Percentiles rank a stretch among this genome's conserved stretches.
phyloP scores from a whole-genome alignment of 2,113 vertebrate species.

The Oryzias curvinotus region DNA sequence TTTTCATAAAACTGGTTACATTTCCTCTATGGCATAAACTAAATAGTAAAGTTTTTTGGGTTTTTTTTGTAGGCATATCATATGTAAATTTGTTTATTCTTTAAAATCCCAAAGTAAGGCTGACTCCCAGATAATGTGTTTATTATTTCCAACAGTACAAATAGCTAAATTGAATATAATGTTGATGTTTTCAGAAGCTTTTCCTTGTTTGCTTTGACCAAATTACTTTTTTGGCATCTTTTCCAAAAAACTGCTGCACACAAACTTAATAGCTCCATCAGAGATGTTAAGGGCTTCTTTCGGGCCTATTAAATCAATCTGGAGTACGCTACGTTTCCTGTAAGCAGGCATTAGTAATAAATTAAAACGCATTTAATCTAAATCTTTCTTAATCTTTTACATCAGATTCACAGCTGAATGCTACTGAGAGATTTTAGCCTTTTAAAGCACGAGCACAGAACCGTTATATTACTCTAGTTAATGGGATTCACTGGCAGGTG shows the following conservation, averaged over 20 bases:
- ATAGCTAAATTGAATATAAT: too few relatives aligned
- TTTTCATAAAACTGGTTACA: constrained; percentile 1
- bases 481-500: neutral
- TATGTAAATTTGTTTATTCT: too few relatives aligned
- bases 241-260: constrained; percentile 1
- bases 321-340: neutral
- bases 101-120: too few relatives aligned
- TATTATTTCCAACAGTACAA: too few relatives aligned
- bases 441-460: neutral
- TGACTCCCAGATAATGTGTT: too few relatives aligned
- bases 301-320: neutral
- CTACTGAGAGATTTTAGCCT: neutral
- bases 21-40: too few relatives aligned
- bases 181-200: too few relatives aligned
- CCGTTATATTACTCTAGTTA: constrained; percentile 1
- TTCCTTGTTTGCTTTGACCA: too few relatives aligned
- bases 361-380: neutral
- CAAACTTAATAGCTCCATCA: neutral
- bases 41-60: too few relatives aligned
- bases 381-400: neutral
- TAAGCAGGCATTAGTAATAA: neutral
- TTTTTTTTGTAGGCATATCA: too few relatives aligned
- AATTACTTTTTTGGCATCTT: too few relatives aligned
- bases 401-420: neutral
- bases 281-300: neutral